Evolutionary conservation across 1,140 invertebrate genomes (phyloP).

Genomic region (Mycetomoellerius zeteki): DNA sequence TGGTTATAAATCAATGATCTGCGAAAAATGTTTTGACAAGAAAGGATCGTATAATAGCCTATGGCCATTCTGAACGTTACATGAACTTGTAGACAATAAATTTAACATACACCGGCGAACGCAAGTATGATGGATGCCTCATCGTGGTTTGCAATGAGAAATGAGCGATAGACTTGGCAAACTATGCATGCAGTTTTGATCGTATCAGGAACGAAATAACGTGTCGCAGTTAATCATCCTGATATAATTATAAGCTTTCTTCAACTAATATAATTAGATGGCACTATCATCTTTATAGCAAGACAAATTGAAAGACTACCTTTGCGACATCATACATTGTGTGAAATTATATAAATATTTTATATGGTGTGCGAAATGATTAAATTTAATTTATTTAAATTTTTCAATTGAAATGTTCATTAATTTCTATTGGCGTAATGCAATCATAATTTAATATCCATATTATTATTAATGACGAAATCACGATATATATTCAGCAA

Average conservation of each 20-base stretch:
- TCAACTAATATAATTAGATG: conserved; percentile 40
- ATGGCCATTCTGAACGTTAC: conserved; percentile 21
- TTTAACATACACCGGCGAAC: conserved; percentile 62
- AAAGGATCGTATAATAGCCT: conserved; percentile 10
- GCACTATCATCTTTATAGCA: conserved; percentile 18
- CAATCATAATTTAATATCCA: neutral
- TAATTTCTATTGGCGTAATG: neutral
- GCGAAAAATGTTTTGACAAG: conserved; percentile 32
- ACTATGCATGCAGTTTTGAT: conserved; percentile 11
- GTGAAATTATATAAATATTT: neutral
- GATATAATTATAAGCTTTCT: neutral
- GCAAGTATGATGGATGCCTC: conserved; percentile 66
- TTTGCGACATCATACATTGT: neutral
- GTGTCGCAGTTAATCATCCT: conserved; percentile 58
- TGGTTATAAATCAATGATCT: conserved; percentile 63
- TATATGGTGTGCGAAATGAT: neutral
- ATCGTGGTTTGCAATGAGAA: conserved; percentile 45
- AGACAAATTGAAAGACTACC: conserved; percentile 33
- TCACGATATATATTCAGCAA: neutral
- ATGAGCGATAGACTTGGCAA: conserved; percentile 41
- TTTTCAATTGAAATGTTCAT: conserved; percentile 1
- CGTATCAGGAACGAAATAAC: conserved; percentile 51
- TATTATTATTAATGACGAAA: neutral
- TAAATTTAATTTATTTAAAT: conserved; percentile 1
- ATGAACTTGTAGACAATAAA: conserved; percentile 47